Evolutionary conservation across 2,797 vertebrate species (phyloP), one percentile per base, ranked within the genome.

Genomic region (Semotilus atromaculatus): DNA sequence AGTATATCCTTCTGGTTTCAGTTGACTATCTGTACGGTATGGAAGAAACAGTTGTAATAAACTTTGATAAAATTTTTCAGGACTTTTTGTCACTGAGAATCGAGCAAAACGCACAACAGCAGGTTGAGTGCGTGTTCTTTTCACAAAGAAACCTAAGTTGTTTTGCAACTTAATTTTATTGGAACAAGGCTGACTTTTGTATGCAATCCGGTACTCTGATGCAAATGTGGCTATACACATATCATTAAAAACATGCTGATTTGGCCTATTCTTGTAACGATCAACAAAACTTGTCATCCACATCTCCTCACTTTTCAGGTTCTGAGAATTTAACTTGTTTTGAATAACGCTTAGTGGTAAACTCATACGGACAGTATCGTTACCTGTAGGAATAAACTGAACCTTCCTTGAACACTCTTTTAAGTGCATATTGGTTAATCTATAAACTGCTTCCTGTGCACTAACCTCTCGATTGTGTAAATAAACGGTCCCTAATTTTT

Each of bases 171-270:
- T 31, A 51, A 89, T 48, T 3, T 21, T 5, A 13, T 75, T 60
- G 2, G 8, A 1, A 1, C 38, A 10, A 36, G 26, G 14, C 0
- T 48, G 75, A 6, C 81, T 29, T 85, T 78, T 75, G 3, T 4
- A 3, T 19, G 73, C 8, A 72, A 87, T 26, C 3, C 45, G 71
- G 51, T 88, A 88, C 9, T 89, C 82, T 0, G 87, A 86, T 4
- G 58, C 80, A 86, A 90, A 89, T 13, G 26, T 85, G 1, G 83
- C 86, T 16, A 89, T 16, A 51, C 87, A 88, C 80, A 88, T 87
- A 2, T 77, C 18, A 19, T 51, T 19, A 51, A 51, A 51, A 51
- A 51, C 18, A 51, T 7, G 18, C 48, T 19, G 18, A 18, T 51
- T 19, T 51, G 48, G 64, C 18, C 80, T 67, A 31, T 40, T 29